A percentile compares a stretch with the other conserved stretches of the same genome.
Evolutionary conservation across 2,888 invertebrate genomes (phyloP).

Genomic region (Orchesella flavescens): DNA sequence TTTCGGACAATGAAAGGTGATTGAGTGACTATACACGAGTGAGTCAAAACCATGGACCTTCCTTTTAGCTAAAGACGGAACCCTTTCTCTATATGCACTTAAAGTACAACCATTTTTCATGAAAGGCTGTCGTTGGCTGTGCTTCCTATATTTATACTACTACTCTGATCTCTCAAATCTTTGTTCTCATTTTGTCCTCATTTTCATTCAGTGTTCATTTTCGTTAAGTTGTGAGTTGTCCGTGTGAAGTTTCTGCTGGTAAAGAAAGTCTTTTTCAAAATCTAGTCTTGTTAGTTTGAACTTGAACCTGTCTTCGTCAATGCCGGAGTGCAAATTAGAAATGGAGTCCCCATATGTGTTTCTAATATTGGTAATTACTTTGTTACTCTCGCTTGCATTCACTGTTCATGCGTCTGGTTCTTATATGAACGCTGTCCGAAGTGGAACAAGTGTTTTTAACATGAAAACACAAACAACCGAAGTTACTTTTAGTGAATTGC

Average conservation of each 20-base stretch:
- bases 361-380: background rate
- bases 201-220: background rate
- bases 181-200: background rate
- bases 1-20: no score
- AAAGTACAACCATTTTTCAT: no score
- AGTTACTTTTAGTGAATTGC: background rate
- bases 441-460: background rate
- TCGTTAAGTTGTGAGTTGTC: background rate
- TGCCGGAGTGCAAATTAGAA: background rate
- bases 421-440: background rate
- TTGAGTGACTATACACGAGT: no score
- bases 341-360: background rate
- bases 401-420: background rate
- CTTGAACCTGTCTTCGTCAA: no score
- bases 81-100: no score
- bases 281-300: background rate
- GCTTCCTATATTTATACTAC: no score
- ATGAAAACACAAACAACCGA: background rate
- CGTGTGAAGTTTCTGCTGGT: no score
- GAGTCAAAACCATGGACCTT: no score
- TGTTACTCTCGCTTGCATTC: background rate
- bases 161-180: no score
- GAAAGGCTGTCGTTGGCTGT: no score
- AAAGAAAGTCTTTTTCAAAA: no score
- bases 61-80: no score